Evolutionary conservation across 2,888 invertebrate species (phyloP).

Genomic region (Pachycephus smyrnensis): DNA sequence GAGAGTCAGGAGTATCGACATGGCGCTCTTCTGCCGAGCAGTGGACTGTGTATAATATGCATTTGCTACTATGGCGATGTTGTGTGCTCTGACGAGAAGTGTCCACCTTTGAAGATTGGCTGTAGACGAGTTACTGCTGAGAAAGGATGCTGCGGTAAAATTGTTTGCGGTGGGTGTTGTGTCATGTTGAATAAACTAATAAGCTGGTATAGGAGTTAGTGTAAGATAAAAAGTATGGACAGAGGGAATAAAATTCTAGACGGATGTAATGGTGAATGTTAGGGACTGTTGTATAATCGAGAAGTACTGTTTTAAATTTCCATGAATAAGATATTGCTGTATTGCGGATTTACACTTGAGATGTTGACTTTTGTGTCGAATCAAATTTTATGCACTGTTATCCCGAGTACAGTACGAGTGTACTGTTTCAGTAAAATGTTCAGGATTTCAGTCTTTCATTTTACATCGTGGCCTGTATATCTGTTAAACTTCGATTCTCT

Average conservation of each 20-base stretch:
- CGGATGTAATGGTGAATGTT: neutral
- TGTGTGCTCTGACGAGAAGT: conserved; percentile 72
- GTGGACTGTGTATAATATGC: conserved; percentile 71
- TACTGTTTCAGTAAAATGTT: neutral
- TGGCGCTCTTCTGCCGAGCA: conserved; percentile 69
- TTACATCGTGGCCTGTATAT: neutral
- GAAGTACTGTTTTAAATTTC: neutral
- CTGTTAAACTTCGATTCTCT: neutral
- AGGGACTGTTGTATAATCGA: neutral
- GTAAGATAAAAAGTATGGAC: neutral
- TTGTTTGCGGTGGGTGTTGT: conserved; percentile 69
- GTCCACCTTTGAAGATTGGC: conserved; percentile 68
- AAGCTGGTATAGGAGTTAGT: neutral
- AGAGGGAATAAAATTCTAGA: neutral
- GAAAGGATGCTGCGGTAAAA: conserved; percentile 68
- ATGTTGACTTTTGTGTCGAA: neutral
- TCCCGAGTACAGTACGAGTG: neutral
- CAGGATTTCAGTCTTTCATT: neutral
- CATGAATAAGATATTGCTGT: neutral
- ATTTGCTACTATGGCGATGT: conserved; percentile 73
- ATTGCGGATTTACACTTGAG: neutral
- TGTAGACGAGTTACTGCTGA: conserved; percentile 65
- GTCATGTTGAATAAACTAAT: neutral
- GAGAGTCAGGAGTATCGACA: conserved; percentile 68
- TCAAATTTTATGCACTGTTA: neutral